Percentiles rank a stretch among this genome's conserved stretches.
phyloP scores from a whole-genome alignment of 2,113 vertebrate species.

The Prionailurus bengalensis region DNA sequence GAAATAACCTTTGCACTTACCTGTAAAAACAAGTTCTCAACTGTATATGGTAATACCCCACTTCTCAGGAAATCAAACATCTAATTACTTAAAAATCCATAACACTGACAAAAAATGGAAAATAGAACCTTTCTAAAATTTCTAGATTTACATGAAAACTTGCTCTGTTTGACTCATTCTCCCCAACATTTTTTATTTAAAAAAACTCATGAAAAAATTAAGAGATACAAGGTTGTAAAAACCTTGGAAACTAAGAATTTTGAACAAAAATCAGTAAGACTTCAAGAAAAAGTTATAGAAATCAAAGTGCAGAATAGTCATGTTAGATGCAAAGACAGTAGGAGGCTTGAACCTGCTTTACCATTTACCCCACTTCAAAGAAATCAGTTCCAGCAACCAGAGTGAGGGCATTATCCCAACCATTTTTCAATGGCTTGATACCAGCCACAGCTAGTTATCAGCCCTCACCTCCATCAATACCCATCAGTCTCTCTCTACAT shows the following conservation, averaged over 20 bases:
- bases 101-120: not conserved
- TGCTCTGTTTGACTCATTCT: conserved; percentile 43
- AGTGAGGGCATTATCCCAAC: not conserved
- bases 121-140: not conserved
- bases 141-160: conserved; percentile 43
- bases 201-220: conserved; percentile 35
- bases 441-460: not conserved
- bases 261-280: not conserved
- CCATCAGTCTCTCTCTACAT: not conserved
- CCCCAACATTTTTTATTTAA: not conserved
- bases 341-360: not conserved
- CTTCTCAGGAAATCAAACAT: conserved; percentile 40
- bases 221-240: not conserved
- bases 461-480: not conserved
- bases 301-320: conserved; percentile 34
- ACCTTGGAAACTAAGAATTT: conserved; percentile 39
- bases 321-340: not conserved
- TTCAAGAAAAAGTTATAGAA: conserved; percentile 51
- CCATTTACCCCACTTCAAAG: not conserved
- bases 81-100: conserved; percentile 25
- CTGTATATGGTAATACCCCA: not conserved
- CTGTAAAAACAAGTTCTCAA: conserved; percentile 12
- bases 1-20: conserved; percentile 21
- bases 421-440: not conserved
- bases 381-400: not conserved